Conservation (phyloP, 53 echinoderm and acorn worm species). For the Holothuria leucospilota region DNA sequence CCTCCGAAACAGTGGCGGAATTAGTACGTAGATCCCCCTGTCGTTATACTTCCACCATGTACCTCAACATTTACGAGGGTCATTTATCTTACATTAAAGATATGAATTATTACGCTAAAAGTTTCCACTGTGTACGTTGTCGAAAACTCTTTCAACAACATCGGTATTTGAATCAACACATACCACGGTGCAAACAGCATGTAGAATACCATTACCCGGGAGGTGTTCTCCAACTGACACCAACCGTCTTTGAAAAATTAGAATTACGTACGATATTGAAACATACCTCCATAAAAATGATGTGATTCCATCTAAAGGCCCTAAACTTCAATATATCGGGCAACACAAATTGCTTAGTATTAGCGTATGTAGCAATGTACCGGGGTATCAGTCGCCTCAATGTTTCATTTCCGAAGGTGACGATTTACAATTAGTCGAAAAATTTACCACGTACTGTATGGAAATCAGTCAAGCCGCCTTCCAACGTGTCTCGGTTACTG, state of each 20-base stretch:
- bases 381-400: slow-evolving; percentile 6
- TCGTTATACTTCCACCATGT: neutral
- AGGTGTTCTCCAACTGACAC: neutral
- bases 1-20: neutral
- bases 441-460: slow-evolving; percentile 4
- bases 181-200: neutral
- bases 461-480: slow-evolving; percentile 20
- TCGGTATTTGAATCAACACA: neutral
- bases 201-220: neutral
- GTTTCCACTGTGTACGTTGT: neutral
- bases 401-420: slow-evolving; percentile 35
- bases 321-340: neutral
- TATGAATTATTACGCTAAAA: neutral
- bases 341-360: neutral
- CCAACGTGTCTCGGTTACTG: neutral
- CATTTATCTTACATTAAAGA: neutral
- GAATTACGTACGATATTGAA: neutral
- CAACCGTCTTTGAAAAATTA: neutral
- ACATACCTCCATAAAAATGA: neutral
- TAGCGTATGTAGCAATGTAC: slow-evolving; percentile 3
- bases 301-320: neutral
- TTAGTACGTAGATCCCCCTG: slow-evolving; percentile 1
- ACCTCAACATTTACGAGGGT: neutral
- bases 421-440: neutral
- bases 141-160: neutral